These are phyloP conservation scores for Ochropleura leucogaster DNA, from an alignment of 2,888 invertebrate genomes.

Conservation along the genomic window DNA sequence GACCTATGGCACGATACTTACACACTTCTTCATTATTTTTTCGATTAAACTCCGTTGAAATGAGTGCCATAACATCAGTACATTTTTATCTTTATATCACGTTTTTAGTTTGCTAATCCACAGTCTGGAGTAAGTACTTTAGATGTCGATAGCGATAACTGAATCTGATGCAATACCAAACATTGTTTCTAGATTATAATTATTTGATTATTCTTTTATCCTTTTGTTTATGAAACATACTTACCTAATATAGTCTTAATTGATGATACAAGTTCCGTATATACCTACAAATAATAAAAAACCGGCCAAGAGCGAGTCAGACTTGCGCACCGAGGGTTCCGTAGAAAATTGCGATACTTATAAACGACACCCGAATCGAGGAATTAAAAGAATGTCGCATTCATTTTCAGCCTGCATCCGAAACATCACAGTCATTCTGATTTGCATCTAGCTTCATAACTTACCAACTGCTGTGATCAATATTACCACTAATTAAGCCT, in stretches of 20 bases:
- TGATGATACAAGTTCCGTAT: not conserved
- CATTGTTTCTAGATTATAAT: constrained; percentile 7
- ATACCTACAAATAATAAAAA: not conserved
- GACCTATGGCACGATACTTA: not conserved
- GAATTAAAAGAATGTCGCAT: constrained; percentile 5
- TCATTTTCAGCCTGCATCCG: constrained; percentile 11
- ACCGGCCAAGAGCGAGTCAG: too few species aligned
- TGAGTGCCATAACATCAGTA: not conserved
- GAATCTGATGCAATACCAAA: constrained; percentile 33
- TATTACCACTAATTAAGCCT: not conserved
- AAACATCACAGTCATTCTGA: not conserved
- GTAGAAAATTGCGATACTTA: too few species aligned
- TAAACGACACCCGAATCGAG: too few species aligned
- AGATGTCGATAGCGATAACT: not conserved
- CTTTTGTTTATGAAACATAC: not conserved
- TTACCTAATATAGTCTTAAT: not conserved
- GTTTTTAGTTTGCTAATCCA: not conserved
- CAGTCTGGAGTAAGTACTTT: not conserved
- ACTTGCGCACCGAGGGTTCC: too few species aligned
- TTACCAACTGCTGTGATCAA: not conserved
- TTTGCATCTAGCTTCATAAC: constrained; percentile 1
- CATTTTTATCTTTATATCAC: not conserved
- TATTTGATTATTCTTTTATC: not conserved
- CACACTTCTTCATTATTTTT: not conserved
- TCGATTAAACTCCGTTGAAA: not conserved